Evolutionary conservation across 2,797 vertebrate genomes (phyloP), one percentile per base, ranked within the genome.

Genomic region (Hoplostethus atlanticus): DNA sequence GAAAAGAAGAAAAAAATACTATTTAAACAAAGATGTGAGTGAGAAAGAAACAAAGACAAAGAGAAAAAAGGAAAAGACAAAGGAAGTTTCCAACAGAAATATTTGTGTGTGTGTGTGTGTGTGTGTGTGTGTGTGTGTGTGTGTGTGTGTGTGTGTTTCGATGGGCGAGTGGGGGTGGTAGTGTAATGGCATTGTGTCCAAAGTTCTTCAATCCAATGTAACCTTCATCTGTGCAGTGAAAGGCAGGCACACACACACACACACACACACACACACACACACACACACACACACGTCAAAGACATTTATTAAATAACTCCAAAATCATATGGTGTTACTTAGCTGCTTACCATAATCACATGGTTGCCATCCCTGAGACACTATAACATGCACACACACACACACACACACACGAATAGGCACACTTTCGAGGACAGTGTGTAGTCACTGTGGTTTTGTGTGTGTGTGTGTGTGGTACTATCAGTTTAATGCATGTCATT

Each of bases 211-310:
- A 34, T 4, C 34, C 89, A 83, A 93, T 91, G 93, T 95, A 95
- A 95, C 94, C 94, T 93, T 95, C 93, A 95, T 95, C 94, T 92
- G 89, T 93, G 91, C 93, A 92, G 94, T 93, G 94, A 96, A 93
- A 96, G n/a, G n/a, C n/a, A n/a, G n/a, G n/a, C n/a, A 21, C 21
- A 21, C 21, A 21, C 21, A 34, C 94, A 52, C 50, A 52, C 21
- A 52, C 50, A 52, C 93, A 93, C 90, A 94, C 94, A 93, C 92
- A 92, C 90, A 55, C 50, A 64, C 50, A 52, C 48, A 64, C 65
- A 50, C 17, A 46, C 38, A 28, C 58, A 46, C 9, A 44, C 38
- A 44, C 38, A 60, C 38, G 36, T 28, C 16, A 13, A 56, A 36
- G 28, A 56, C 55, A 57, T 30, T 6, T 10, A 38, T 31, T 30